A percentile compares a stretch with the other conserved stretches of the same genome.
Evolutionary conservation across 2,113 vertebrate species (phyloP).

Genomic region (Varanus komodoensis): DNA sequence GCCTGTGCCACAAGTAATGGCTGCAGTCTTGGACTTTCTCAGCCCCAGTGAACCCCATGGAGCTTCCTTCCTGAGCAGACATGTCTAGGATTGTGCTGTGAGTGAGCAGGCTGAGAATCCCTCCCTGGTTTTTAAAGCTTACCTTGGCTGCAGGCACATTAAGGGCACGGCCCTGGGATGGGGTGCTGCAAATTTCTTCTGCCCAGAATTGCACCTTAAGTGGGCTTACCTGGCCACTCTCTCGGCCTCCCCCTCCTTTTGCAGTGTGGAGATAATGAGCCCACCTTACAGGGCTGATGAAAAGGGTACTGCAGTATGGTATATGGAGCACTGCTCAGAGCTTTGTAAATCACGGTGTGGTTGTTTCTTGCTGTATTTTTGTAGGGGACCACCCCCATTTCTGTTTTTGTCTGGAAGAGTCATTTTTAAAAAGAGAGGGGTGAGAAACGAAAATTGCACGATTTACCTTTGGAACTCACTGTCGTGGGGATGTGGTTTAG

Average conservation of each 20-base stretch:
- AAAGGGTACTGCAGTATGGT: background rate
- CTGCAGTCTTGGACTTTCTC: background rate
- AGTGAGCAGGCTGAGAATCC: background rate
- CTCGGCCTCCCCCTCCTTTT: background rate
- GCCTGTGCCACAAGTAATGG: background rate
- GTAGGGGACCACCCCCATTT: background rate
- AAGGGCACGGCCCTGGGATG: background rate
- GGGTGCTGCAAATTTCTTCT: no score
- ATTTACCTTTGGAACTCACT: background rate
- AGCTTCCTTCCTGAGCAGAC: background rate
- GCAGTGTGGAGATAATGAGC: background rate
- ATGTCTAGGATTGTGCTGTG: background rate
- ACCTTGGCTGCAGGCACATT: background rate
- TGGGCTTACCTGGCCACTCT: background rate
- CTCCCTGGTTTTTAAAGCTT: background rate
- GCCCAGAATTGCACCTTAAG: no score
- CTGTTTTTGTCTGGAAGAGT: background rate
- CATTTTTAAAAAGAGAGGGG: background rate
- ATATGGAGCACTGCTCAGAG: background rate
- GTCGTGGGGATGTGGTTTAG: background rate
- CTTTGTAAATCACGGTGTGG: background rate
- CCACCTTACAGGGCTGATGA: background rate
- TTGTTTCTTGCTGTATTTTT: background rate
- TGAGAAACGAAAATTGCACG: background rate
- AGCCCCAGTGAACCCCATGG: background rate